phyloP scores from a whole-genome alignment of 2,113 vertebrate genomes.

The Amblyopsis rosae region DNA sequence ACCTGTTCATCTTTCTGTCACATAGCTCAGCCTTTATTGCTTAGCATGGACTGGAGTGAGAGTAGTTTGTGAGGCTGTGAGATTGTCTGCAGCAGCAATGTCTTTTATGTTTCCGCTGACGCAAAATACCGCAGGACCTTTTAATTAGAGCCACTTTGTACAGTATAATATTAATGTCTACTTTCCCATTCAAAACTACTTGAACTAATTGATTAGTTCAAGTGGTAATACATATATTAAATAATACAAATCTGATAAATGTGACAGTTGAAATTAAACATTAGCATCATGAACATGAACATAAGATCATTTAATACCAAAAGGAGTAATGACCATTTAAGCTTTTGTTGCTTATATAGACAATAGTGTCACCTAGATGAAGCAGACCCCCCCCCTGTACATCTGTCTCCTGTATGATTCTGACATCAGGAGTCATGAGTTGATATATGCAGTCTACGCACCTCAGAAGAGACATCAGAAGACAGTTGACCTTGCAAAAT shows the following conservation, averaged over 20 bases:
- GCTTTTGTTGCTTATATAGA: not conserved
- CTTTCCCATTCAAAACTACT: not conserved
- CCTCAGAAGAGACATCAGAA: not conserved
- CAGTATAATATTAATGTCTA: not conserved
- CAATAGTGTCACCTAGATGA: not conserved
- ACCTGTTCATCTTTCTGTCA: constrained; percentile 41
- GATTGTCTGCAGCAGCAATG: not conserved
- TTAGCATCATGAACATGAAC: not conserved
- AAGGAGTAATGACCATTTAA: not conserved
- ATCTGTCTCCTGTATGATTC: not conserved
- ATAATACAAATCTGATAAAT: not conserved
- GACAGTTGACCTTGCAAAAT: constrained; percentile 29
- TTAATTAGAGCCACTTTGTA: too few relatives aligned
- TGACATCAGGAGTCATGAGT: not conserved
- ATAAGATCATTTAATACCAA: too few relatives aligned
- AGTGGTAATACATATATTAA: not conserved
- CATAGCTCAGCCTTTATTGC: constrained; percentile 26
- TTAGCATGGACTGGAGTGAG: not conserved
- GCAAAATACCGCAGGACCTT: too few relatives aligned
- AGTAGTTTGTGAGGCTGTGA: constrained; percentile 7
- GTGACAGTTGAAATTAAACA: not conserved
- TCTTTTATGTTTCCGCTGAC: too few relatives aligned
- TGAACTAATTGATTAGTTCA: not conserved
- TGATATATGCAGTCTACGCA: constrained; percentile 14
- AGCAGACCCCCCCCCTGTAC: not conserved